phyloP scores from a whole-genome alignment of 2,888 invertebrate genomes.

The Polydrusus cervinus region DNA sequence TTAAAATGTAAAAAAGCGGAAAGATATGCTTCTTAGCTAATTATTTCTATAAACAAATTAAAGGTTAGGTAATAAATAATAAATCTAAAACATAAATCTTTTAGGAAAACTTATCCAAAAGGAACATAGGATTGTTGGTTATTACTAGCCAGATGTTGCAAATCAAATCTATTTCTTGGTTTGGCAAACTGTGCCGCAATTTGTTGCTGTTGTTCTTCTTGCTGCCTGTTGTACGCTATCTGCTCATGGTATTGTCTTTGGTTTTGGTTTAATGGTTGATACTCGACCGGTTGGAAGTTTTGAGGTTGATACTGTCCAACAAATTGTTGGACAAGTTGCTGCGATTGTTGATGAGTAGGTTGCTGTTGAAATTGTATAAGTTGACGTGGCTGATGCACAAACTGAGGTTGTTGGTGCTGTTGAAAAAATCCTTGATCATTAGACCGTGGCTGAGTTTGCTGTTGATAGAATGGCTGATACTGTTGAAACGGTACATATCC shows the following conservation, averaged over 20 bases:
- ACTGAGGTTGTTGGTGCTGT: constrained; percentile 41
- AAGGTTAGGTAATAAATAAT: constrained; percentile 26
- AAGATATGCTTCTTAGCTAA: background rate
- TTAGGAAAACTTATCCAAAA: constrained; percentile 57
- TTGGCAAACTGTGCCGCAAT: constrained; percentile 62
- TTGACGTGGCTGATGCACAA: constrained; percentile 37
- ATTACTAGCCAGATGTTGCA: constrained; percentile 53
- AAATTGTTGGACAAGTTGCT: constrained; percentile 52
- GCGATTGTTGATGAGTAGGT: constrained; percentile 58
- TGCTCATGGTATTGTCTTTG: constrained; percentile 61
- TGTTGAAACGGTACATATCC: constrained; percentile 54
- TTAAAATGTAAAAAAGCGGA: background rate
- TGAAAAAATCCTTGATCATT: constrained; percentile 19
- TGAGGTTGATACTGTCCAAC: constrained; percentile 40
- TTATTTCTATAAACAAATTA: constrained; percentile 1
- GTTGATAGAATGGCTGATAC: constrained; percentile 27
- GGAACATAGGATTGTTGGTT: constrained; percentile 60
- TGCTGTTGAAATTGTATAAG: constrained; percentile 33
- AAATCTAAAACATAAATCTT: constrained; percentile 15
- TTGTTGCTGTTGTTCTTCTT: constrained; percentile 64
- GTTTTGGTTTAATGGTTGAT: constrained; percentile 60
- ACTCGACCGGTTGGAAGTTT: constrained; percentile 40
- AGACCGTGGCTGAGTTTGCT: constrained; percentile 10
- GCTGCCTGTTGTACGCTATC: constrained; percentile 60
- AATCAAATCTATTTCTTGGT: constrained; percentile 65